Conservation (phyloP, 2,888 invertebrate species). For the Diadegma fenestrale region DNA sequence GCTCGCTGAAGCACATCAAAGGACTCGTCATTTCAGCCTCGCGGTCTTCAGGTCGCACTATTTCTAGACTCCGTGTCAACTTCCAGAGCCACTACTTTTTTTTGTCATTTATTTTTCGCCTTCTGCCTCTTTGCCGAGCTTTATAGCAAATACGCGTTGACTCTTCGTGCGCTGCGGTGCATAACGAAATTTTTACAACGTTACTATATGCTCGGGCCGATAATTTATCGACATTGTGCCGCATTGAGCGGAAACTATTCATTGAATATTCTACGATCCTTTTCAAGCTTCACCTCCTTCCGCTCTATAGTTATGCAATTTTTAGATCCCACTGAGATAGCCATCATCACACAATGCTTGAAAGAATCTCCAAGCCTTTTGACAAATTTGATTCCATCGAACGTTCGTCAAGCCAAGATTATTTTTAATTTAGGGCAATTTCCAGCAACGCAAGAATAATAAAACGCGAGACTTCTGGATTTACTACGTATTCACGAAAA, state of each 20-base stretch:
- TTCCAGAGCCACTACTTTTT: conserved; percentile 31
- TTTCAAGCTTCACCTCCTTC: neutral
- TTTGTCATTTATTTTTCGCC: neutral
- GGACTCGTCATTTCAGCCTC: conserved; percentile 49
- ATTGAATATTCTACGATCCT: conserved; percentile 1
- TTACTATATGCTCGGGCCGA: neutral
- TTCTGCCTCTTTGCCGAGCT: neutral
- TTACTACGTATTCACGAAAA: too few relatives aligned
- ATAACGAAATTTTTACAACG: conserved; percentile 26
- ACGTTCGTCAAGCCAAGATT: neutral
- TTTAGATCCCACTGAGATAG: neutral
- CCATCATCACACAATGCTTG: too few relatives aligned
- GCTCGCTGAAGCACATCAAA: conserved; percentile 77
- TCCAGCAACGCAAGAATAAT: too few relatives aligned
- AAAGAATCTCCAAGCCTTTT: neutral
- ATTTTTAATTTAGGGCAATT: neutral
- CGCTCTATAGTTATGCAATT: neutral
- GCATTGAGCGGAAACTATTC: conserved; percentile 14
- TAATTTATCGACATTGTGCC: conserved; percentile 4
- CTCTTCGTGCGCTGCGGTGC: conserved; percentile 28
- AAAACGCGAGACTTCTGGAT: too few relatives aligned
- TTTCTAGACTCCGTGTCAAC: conserved; percentile 62
- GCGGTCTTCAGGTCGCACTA: conserved; percentile 65
- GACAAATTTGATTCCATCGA: neutral
- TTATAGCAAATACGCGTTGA: conserved; percentile 2